These are phyloP conservation scores for Polyploca ridens DNA, from an alignment of 2,888 invertebrate genomes.

Conservation along the genomic window DNA sequence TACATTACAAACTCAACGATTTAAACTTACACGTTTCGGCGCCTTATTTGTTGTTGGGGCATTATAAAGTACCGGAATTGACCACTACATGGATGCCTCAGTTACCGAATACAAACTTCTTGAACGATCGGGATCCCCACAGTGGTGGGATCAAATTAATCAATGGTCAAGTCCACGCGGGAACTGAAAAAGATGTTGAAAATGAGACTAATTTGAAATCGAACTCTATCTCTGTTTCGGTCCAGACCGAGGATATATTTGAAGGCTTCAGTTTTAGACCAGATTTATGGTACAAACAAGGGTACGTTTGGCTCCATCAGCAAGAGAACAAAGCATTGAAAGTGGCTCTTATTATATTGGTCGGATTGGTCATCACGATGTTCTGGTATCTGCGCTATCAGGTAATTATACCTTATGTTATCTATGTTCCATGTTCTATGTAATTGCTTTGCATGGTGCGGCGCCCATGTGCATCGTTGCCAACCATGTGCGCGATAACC, in stretches of 20 bases:
- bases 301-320: slow-evolving; percentile 87
- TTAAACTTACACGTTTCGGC: slow-evolving; percentile 72
- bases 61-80: slow-evolving; percentile 89
- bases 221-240: slow-evolving; percentile 76
- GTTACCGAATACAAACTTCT: slow-evolving; percentile 64
- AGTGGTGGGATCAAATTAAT: slow-evolving; percentile 62
- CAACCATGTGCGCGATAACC: slow-evolving; percentile 11
- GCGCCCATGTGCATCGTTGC: not conserved
- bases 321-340: slow-evolving; percentile 91
- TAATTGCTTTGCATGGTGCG: slow-evolving; percentile 10
- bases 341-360: slow-evolving; percentile 87
- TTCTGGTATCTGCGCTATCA: slow-evolving; percentile 91
- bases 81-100: slow-evolving; percentile 77
- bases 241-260: slow-evolving; percentile 85
- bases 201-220: slow-evolving; percentile 76
- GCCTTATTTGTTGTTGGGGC: slow-evolving; percentile 84
- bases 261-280: slow-evolving; percentile 71
- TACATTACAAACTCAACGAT: slow-evolving; percentile 75
- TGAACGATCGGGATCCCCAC: slow-evolving; percentile 54
- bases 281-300: slow-evolving; percentile 70
- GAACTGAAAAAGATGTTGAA: slow-evolving; percentile 65
- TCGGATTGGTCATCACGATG: slow-evolving; percentile 88
- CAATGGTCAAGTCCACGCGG: slow-evolving; percentile 70
- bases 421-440: slow-evolving; percentile 5
- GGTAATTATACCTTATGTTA: slow-evolving; percentile 61